These are phyloP conservation scores for Sarcophaga variegata DNA, from an alignment of 2,888 invertebrate species.

Conservation along the genomic window DNA sequence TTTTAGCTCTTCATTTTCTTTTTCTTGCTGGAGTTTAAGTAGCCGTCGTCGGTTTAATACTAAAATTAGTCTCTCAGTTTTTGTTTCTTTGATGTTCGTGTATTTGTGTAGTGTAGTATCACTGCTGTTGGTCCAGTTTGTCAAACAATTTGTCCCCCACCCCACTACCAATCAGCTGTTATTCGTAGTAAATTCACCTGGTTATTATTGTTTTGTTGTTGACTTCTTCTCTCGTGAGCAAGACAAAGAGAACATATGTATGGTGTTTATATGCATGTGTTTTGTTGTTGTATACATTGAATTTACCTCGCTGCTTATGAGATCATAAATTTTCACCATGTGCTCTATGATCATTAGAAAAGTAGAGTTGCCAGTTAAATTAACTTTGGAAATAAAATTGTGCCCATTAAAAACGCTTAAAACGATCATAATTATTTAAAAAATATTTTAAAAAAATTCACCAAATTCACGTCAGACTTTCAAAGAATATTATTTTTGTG, in stretches of 20 bases:
- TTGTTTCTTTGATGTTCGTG: background rate
- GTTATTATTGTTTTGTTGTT: conserved; percentile 24
- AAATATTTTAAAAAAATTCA: too few species aligned
- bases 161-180: conserved; percentile 44
- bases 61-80: background rate
- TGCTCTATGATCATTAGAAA: conserved; percentile 8
- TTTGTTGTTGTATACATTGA: conserved; percentile 24
- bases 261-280: conserved; percentile 33
- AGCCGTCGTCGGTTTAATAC: conserved; percentile 2
- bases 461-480: too few species aligned
- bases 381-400: background rate
- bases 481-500: too few species aligned
- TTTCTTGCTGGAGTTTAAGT: background rate
- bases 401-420: too few species aligned
- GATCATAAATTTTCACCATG: conserved; percentile 29
- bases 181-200: conserved; percentile 49
- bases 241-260: conserved; percentile 4
- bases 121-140: background rate
- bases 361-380: background rate
- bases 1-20: background rate
- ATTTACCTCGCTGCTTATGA: conserved; percentile 23
- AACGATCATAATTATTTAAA: too few species aligned
- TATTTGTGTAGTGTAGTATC: background rate
- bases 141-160: too few species aligned
- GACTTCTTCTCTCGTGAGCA: background rate